Conservation (phyloP, 2,113 vertebrate genomes). For the Brienomyrus brachyistius region DNA sequence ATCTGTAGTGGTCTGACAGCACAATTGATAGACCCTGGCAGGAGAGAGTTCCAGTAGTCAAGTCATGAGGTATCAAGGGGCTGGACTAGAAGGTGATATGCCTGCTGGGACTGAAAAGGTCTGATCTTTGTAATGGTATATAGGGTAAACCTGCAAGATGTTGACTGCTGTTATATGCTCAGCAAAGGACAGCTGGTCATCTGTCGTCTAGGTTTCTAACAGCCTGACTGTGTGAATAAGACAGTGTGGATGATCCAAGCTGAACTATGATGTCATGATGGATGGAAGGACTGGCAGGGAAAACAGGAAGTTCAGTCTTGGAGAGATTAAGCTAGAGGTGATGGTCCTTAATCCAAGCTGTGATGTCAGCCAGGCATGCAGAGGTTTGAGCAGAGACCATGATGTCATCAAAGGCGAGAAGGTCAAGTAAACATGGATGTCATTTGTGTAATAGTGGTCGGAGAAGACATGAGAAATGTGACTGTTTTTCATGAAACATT, state of each 20-base stretch:
- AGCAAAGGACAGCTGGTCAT: background rate
- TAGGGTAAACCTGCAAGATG: background rate
- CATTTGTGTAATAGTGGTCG: background rate
- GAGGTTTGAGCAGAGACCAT: background rate
- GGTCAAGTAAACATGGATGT: background rate
- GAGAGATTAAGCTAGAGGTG: background rate
- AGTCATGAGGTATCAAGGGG: background rate
- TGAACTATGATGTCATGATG: background rate
- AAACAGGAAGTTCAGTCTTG: background rate
- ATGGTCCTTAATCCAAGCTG: background rate
- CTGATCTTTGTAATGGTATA: background rate
- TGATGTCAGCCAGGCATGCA: background rate
- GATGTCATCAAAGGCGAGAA: background rate
- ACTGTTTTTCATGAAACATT: background rate
- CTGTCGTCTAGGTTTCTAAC: background rate
- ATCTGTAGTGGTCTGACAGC: background rate
- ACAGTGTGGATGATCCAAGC: background rate
- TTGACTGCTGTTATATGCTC: background rate
- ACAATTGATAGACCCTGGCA: background rate
- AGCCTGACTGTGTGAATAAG: background rate
- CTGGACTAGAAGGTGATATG: background rate
- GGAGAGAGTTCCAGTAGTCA: background rate
- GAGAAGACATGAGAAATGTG: background rate
- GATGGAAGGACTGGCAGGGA: background rate
- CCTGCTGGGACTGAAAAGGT: background rate